phyloP scores from a whole-genome alignment of 2,113 vertebrate species.

The Xyliphius kryptos region DNA sequence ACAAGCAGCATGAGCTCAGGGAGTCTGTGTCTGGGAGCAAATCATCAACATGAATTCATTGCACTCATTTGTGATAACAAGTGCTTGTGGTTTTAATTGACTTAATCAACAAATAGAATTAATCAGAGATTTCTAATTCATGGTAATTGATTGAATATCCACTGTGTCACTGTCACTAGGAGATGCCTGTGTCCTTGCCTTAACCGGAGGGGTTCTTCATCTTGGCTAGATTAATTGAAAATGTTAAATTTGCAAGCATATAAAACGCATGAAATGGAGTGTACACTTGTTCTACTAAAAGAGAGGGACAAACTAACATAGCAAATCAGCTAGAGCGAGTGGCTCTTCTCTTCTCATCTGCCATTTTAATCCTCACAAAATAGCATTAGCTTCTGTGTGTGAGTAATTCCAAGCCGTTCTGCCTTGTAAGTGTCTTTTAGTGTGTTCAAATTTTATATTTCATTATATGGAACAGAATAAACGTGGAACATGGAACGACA shows the following conservation, averaged over 20 bases:
- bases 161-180: constrained; percentile 57
- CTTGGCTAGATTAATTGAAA: constrained; percentile 41
- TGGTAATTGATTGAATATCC: constrained; percentile 73
- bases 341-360: constrained; percentile 10
- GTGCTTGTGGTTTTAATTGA: constrained; percentile 72
- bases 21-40: constrained; percentile 58
- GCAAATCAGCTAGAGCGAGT: constrained; percentile 18
- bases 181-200: constrained; percentile 41
- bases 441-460: no score
- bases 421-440: no score
- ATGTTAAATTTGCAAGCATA: constrained; percentile 39
- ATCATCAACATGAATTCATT: constrained; percentile 65
- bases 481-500: no score
- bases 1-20: constrained; percentile 47
- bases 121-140: constrained; percentile 74
- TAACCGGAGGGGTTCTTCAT: constrained; percentile 46
- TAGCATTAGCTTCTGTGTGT: constrained; percentile 5
- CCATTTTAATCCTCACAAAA: constrained; percentile 28
- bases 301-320: constrained; percentile 31
- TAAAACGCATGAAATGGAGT: constrained; percentile 18
- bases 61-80: constrained; percentile 67
- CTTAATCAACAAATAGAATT: constrained; percentile 78
- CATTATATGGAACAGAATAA: no score
- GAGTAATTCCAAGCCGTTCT: constrained; percentile 27
- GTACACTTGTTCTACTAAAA: constrained; percentile 23